phyloP scores from a whole-genome alignment of 2,888 invertebrate genomes.

The Mesorhabditis sp. region DNA sequence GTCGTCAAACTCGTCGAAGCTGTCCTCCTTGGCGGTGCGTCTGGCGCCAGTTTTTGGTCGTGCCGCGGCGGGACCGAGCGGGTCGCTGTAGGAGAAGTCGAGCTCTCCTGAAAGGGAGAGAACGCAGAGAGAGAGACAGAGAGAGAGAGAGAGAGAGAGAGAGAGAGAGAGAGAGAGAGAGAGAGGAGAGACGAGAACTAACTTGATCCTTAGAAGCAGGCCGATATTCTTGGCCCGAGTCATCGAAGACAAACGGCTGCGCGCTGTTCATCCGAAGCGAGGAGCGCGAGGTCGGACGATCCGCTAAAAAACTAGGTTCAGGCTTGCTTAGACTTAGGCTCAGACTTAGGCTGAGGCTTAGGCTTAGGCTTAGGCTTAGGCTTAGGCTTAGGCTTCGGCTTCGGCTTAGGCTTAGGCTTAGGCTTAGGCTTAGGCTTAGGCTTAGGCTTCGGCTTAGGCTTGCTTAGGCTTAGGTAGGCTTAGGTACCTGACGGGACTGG shows the following conservation, averaged over 20 bases:
- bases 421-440: neutral
- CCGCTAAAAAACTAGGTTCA: constrained; percentile 8
- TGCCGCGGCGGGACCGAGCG: constrained; percentile 60
- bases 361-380: neutral
- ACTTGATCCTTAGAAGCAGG: constrained; percentile 5
- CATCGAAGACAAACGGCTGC: constrained; percentile 17
- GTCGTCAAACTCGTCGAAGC: constrained; percentile 74
- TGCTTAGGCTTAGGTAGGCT: neutral
- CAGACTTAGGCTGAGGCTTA: neutral
- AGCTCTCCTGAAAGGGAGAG: constrained; percentile 28
- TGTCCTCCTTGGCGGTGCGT: constrained; percentile 67
- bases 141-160: no score
- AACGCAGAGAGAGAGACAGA: no score
- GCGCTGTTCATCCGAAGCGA: constrained; percentile 26
- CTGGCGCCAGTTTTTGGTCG: constrained; percentile 60
- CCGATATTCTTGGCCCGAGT: neutral
- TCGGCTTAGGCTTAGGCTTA: neutral
- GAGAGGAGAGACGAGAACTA: neutral
- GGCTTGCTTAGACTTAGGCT: neutral
- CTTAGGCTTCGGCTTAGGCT: no score
- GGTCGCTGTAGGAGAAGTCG: constrained; percentile 61
- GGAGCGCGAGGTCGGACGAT: constrained; percentile 28
- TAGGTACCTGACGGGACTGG: constrained; percentile 12
- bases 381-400: neutral
- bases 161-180: no score